phyloP scores from a whole-genome alignment of 2,888 invertebrate species.

The Drosophila infuscata region DNA sequence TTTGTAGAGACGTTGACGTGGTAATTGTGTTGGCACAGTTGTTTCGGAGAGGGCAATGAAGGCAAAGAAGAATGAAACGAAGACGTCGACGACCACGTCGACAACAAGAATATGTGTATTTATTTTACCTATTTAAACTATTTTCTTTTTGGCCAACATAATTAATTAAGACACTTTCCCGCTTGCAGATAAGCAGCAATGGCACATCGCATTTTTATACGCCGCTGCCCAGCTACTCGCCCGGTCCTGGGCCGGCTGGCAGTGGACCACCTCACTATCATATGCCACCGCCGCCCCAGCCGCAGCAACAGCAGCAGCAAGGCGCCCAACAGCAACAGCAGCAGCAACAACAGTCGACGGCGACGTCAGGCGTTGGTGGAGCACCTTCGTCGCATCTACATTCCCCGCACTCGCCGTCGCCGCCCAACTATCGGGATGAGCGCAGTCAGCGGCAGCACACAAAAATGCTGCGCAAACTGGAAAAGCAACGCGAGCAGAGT shows the following conservation, averaged over 20 bases:
- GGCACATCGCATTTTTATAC: constrained; percentile 90
- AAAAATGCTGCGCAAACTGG: constrained; percentile 91
- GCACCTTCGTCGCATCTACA: constrained; percentile 85
- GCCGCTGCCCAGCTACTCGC: constrained; percentile 86
- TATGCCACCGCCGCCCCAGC: constrained; percentile 68
- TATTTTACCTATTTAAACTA: neutral
- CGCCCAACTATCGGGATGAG: constrained; percentile 91
- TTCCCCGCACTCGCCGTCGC: constrained; percentile 89
- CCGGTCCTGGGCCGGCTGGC: constrained; percentile 86
- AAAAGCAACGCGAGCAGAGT: constrained; percentile 88
- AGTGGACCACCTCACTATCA: constrained; percentile 84
- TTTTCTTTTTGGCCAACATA: neutral
- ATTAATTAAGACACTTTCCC: neutral
- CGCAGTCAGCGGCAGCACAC: constrained; percentile 91
- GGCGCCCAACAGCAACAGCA: constrained; percentile 81
- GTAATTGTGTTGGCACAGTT: constrained; percentile 20
- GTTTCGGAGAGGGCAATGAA: constrained; percentile 23
- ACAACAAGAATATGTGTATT: constrained; percentile 22
- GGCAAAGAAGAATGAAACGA: constrained; percentile 27
- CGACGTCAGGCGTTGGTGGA: constrained; percentile 37
- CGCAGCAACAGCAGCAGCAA: constrained; percentile 76
- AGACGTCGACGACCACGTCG: constrained; percentile 39
- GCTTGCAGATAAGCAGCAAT: constrained; percentile 88
- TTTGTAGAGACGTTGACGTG: constrained; percentile 45
- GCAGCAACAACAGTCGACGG: constrained; percentile 38